These are phyloP conservation scores for Poecilus cupreus DNA, from an alignment of 2,888 invertebrate species.

Conservation along the genomic window DNA sequence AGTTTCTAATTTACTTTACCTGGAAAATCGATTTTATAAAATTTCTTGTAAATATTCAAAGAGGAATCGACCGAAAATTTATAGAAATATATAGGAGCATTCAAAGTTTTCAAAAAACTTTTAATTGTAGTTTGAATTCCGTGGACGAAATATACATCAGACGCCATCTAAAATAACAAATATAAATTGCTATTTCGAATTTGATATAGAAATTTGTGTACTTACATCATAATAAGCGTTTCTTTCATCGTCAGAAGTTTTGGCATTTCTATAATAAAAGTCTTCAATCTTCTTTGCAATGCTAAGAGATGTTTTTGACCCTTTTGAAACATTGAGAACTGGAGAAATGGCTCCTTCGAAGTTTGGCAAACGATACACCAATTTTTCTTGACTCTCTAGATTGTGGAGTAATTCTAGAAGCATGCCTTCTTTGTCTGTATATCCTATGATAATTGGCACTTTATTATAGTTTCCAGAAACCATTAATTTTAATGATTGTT, in stretches of 20 bases:
- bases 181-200: no score
- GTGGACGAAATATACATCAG: constrained; percentile 63
- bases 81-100: constrained; percentile 64
- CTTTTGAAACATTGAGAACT: constrained; percentile 64
- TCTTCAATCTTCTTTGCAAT: constrained; percentile 65
- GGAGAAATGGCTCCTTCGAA: constrained; percentile 64
- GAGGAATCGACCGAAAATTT: constrained; percentile 63
- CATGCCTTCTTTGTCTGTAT: constrained; percentile 65
- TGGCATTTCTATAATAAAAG: constrained; percentile 66
- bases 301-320: constrained; percentile 64
- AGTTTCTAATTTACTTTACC: no score
- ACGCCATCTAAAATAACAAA: constrained; percentile 25
- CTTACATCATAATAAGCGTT: constrained; percentile 46
- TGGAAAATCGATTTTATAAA: constrained; percentile 57
- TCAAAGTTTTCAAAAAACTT: constrained; percentile 58
- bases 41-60: constrained; percentile 62
- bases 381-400: constrained; percentile 40
- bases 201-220: no score
- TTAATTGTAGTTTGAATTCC: constrained; percentile 62
- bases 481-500: constrained; percentile 64
- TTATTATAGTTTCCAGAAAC: constrained; percentile 63
- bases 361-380: constrained; percentile 50
- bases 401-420: constrained; percentile 62
- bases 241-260: constrained; percentile 63
- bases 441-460: constrained; percentile 66